Evolutionary conservation across 2,888 invertebrate species (phyloP).

Genomic region (Lasioglossum zephyrum): DNA sequence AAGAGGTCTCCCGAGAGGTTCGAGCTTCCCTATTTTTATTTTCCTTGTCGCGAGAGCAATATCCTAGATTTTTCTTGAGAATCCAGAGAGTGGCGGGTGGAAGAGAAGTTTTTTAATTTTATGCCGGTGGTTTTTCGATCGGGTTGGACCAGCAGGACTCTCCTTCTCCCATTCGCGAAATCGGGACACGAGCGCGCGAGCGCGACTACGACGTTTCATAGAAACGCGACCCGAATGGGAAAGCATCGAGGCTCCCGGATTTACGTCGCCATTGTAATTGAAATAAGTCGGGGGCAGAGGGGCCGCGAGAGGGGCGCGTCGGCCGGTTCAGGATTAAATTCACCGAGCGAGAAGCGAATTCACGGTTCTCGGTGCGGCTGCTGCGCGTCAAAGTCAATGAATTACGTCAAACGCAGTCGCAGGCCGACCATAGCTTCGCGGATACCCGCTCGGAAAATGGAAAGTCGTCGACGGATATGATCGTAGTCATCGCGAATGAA

Average conservation of each 20-base stretch:
- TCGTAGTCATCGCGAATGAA: neutral
- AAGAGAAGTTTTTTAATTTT: conserved; percentile 1
- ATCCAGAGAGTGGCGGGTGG: accelerated
- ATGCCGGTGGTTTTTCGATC: neutral
- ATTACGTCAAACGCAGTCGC: conserved; percentile 36
- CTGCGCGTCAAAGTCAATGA: conserved; percentile 27
- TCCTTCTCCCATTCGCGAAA: neutral
- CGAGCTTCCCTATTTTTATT: neutral
- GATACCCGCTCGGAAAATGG: neutral
- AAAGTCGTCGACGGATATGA: conserved; percentile 2
- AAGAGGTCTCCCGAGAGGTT: neutral
- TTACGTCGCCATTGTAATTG: conserved; percentile 19
- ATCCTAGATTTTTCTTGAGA: neutral
- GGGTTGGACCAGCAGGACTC: neutral
- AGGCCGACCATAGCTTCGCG: neutral
- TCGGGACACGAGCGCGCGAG: neutral
- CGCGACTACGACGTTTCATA: neutral
- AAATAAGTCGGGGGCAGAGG: conserved; percentile 29
- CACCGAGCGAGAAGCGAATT: conserved; percentile 9
- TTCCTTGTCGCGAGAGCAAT: neutral
- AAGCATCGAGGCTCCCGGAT: neutral
- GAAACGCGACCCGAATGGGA: conserved; percentile 9
- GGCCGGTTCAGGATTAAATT: conserved; percentile 29
- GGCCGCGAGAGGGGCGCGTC: neutral
- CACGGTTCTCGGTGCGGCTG: neutral